Conservation (phyloP, 2,113 vertebrate genomes). For the Neotoma lepida region DNA sequence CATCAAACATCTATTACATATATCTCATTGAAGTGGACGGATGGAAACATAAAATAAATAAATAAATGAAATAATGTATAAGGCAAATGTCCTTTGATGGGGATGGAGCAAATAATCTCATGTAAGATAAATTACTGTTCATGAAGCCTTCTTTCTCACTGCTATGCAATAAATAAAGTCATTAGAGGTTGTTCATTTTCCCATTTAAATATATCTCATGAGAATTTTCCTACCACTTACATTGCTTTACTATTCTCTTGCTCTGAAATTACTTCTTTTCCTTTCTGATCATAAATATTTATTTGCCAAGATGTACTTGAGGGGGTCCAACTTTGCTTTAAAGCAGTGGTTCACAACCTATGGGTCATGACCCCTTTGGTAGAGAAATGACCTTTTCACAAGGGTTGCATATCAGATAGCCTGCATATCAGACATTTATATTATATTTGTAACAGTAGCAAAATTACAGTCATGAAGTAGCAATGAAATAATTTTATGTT, state of each 20-base stretch:
- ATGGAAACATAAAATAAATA: background rate
- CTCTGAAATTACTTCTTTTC: background rate
- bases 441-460: background rate
- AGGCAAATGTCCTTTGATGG: background rate
- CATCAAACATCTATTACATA: background rate
- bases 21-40: background rate
- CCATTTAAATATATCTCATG: background rate
- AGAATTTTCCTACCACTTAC: background rate
- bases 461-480: background rate
- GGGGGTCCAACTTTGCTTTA: background rate
- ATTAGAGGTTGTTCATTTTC: background rate
- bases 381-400: background rate
- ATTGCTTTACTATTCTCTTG: conserved; percentile 16
- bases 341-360: background rate
- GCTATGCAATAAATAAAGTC: background rate
- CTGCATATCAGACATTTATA: background rate
- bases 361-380: background rate
- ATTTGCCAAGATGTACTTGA: background rate
- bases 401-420: background rate
- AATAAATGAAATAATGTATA: background rate
- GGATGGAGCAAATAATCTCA: background rate
- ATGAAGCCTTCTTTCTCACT: background rate
- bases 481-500: background rate
- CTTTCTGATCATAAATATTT: background rate
- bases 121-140: background rate